A percentile compares a stretch with the other conserved stretches of the same genome.
These are phyloP conservation scores for Noctua fimbriata DNA, from an alignment of 2,888 invertebrate genomes.

Conservation along the genomic window DNA sequence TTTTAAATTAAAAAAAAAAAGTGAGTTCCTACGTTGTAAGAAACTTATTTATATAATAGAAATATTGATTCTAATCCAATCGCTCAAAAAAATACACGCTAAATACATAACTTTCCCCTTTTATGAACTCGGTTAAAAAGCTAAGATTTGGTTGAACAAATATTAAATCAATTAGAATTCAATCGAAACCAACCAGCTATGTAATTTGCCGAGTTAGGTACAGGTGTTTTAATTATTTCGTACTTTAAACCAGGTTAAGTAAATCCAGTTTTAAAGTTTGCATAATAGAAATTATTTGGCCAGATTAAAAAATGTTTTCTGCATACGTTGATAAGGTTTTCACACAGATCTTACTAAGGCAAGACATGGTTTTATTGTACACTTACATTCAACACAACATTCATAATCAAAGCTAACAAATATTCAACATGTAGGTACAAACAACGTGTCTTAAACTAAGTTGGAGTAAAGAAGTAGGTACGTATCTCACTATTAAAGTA, in stretches of 20 bases:
- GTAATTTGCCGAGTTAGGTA: not conserved
- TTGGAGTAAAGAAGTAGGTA: constrained; percentile 1
- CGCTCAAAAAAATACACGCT: not conserved
- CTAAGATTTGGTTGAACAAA: not conserved
- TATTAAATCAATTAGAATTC: constrained; percentile 14
- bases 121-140: not conserved
- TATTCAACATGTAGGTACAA: not conserved
- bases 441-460: not conserved
- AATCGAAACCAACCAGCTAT: constrained; percentile 19
- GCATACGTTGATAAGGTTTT: constrained; percentile 5
- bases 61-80: not conserved
- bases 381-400: not conserved
- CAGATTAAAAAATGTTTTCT: not conserved
- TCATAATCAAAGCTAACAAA: not conserved
- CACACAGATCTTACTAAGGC: not conserved
- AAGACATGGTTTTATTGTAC: not conserved
- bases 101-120: not conserved
- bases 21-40: no score
- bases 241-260: constrained; percentile 33
- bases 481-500: constrained; percentile 14
- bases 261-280: constrained; percentile 22
- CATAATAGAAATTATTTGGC: constrained; percentile 8
- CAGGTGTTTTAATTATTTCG: constrained; percentile 27
- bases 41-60: no score
- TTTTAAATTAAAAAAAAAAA: no score